phyloP scores from a whole-genome alignment of 1,140 invertebrate genomes.

The Nomia melanderi region DNA sequence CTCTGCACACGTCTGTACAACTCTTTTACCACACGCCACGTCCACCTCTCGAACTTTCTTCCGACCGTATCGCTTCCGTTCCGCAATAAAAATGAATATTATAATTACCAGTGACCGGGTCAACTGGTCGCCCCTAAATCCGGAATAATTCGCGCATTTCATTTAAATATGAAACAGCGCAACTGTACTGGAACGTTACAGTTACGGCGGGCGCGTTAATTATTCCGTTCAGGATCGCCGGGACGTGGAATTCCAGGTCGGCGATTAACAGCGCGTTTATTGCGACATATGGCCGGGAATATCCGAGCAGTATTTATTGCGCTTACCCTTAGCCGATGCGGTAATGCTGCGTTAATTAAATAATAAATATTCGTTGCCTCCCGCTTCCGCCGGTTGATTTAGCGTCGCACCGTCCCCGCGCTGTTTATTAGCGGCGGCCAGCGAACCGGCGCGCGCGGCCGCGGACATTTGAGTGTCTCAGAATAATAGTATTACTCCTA shows the following conservation, averaged over 20 bases:
- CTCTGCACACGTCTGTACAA: too few species aligned
- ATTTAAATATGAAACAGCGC: too few species aligned
- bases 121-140: too few species aligned
- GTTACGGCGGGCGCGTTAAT: slow-evolving; percentile 42
- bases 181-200: slow-evolving; percentile 18
- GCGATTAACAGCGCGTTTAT: slow-evolving; percentile 55
- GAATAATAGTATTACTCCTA: too few species aligned
- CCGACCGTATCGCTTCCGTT: too few species aligned
- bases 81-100: too few species aligned
- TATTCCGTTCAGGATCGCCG: slow-evolving; percentile 42
- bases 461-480: too few species aligned
- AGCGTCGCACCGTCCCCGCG: slow-evolving; percentile 37
- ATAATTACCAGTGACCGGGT: too few species aligned
- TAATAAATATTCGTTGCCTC: slow-evolving; percentile 58
- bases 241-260: slow-evolving; percentile 35
- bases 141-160: too few species aligned
- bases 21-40: too few species aligned
- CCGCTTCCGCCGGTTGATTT: slow-evolving; percentile 52
- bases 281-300: slow-evolving; percentile 49
- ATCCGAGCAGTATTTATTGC: slow-evolving; percentile 46
- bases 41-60: too few species aligned
- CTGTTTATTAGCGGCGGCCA: slow-evolving; percentile 49
- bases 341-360: slow-evolving; percentile 60
- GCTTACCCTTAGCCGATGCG: neutral
- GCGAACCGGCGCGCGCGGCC: neutral